Conservation (phyloP, 1,140 invertebrate genomes). For the Eriocheir sinensis region DNA sequence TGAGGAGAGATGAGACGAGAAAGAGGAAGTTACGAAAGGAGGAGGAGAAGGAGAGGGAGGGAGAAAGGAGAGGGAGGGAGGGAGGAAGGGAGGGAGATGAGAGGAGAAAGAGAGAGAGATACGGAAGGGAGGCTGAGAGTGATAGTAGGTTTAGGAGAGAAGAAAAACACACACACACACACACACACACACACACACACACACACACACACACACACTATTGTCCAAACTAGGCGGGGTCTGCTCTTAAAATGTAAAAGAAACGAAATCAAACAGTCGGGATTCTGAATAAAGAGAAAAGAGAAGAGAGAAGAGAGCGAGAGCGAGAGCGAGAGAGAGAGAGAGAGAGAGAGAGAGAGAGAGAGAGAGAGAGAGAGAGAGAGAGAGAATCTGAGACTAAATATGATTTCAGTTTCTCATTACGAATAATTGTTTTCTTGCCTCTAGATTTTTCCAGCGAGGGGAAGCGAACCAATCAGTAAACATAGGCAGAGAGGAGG, state of each 20-base stretch:
- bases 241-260: too few relatives aligned
- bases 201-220: too few relatives aligned
- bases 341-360: constrained; percentile 9
- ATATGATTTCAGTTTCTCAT: constrained; percentile 13
- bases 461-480: constrained; percentile 20
- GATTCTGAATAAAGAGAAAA: background rate
- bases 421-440: constrained; percentile 23
- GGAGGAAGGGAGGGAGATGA: background rate
- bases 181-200: too few relatives aligned
- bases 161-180: too few relatives aligned
- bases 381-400: background rate
- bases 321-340: background rate
- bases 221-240: too few relatives aligned
- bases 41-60: background rate
- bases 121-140: constrained; percentile 3
- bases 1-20: background rate
- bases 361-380: background rate
- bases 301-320: background rate
- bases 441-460: background rate
- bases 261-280: too few relatives aligned
- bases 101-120: background rate
- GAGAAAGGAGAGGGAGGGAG: background rate
- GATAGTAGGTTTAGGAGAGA: too few relatives aligned
- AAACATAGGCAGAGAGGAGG: constrained; percentile 1
- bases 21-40: background rate